Evolutionary conservation across 1,140 invertebrate genomes (phyloP).

Genomic region (Caligus rogercresseyi): DNA sequence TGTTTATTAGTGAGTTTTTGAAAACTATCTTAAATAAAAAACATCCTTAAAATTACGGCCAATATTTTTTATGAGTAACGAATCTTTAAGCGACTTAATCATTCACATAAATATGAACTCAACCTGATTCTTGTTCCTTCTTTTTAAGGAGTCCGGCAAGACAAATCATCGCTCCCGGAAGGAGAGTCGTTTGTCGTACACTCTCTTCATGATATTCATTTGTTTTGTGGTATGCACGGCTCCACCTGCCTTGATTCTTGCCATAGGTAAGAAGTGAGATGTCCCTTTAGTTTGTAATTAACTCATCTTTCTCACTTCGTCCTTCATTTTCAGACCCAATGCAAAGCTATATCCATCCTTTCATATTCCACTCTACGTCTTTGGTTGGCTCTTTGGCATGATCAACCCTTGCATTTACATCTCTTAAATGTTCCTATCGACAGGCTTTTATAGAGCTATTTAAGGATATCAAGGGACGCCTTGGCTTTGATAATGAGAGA

Average conservation of each 20-base stretch:
- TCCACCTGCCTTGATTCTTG: constrained; percentile 1
- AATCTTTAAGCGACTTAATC: too few species aligned
- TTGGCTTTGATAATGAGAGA: too few species aligned
- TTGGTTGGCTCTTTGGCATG: constrained; percentile 8
- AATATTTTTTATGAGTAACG: too few species aligned
- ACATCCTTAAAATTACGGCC: too few species aligned
- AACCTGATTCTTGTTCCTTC: background rate
- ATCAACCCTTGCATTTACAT: constrained; percentile 5
- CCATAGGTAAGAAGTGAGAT: background rate
- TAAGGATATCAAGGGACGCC: background rate
- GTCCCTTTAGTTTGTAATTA: background rate
- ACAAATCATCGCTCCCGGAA: background rate
- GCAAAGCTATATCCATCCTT: background rate
- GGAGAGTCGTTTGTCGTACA: background rate
- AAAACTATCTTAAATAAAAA: too few species aligned
- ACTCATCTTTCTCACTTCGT: background rate
- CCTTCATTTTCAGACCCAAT: background rate
- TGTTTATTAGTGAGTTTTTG: too few species aligned
- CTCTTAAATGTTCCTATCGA: background rate
- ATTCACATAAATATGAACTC: too few species aligned
- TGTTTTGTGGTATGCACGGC: background rate
- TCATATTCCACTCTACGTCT: constrained; percentile 1
- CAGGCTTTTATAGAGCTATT: constrained; percentile 3
- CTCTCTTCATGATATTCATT: background rate
- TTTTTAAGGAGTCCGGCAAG: background rate